phyloP scores from a whole-genome alignment of 2,888 invertebrate genomes.

The Resseliella maxima region DNA sequence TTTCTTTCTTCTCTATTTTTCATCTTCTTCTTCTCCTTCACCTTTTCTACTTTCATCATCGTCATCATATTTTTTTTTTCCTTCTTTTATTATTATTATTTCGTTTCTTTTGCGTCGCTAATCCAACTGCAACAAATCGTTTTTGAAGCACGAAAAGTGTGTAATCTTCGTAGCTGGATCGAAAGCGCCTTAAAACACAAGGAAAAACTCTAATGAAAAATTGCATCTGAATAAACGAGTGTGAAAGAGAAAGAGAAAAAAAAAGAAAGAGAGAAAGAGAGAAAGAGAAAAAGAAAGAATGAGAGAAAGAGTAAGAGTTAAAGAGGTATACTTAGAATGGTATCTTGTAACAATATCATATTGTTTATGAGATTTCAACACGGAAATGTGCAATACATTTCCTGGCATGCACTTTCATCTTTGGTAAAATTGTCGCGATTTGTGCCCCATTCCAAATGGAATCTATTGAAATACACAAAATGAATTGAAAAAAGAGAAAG shows the following conservation, averaged over 20 bases:
- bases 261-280: not conserved
- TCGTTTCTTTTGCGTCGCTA: not conserved
- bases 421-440: not conserved
- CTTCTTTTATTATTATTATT: no score
- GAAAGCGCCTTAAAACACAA: not conserved
- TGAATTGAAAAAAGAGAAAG: not conserved
- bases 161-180: not conserved
- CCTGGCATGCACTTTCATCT: conserved; percentile 23
- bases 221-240: no score
- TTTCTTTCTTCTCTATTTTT: not conserved
- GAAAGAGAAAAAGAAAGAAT: not conserved
- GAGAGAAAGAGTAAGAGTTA: not conserved
- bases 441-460: not conserved
- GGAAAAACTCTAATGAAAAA: not conserved
- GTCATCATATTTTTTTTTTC: no score
- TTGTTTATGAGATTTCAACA: conserved; percentile 37
- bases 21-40: no score
- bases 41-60: no score
- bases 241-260: not conserved
- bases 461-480: no score
- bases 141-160: conserved; percentile 27
- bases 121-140: not conserved
- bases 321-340: not conserved
- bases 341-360: conserved; percentile 45
- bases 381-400: conserved; percentile 1